These are phyloP conservation scores for Stigmatopora nigra DNA, from an alignment of 2,113 vertebrate species.

Conservation along the genomic window DNA sequence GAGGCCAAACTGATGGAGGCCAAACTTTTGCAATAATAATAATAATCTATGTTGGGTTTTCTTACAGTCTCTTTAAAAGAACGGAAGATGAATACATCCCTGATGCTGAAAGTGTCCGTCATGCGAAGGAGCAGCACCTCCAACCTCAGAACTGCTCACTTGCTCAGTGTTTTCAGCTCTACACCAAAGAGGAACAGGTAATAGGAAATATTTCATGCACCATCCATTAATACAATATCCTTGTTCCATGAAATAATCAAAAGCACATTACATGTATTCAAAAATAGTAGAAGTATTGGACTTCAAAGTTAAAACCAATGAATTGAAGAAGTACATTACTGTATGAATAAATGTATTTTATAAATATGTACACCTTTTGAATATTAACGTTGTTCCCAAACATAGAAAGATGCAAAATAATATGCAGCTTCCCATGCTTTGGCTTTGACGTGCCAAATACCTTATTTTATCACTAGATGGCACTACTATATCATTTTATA, in stretches of 20 bases:
- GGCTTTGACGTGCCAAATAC: too few species aligned
- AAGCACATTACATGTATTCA: too few species aligned
- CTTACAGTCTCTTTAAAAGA: conserved; percentile 85
- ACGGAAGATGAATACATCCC: conserved; percentile 95
- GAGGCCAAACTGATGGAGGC: not conserved
- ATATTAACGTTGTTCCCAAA: not conserved
- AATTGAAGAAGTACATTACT: too few species aligned
- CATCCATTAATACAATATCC: too few species aligned
- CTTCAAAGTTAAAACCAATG: too few species aligned
- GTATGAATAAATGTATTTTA: too few species aligned
- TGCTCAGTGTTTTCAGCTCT: conserved; percentile 97
- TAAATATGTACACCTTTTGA: too few species aligned
- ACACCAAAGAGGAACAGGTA: conserved; percentile 99
- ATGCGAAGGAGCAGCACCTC: conserved; percentile 86
- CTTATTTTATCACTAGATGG: not conserved
- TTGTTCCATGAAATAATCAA: too few species aligned
- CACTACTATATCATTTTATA: not conserved
- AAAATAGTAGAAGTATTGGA: too few species aligned
- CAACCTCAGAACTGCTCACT: conserved; percentile 94
- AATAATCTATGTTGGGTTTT: not conserved
- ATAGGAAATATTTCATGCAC: too few species aligned
- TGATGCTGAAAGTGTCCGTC: conserved; percentile 89
- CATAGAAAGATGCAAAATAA: not conserved
- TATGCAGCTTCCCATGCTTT: not conserved
- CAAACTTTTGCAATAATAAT: not conserved